Conservation (phyloP, 2,888 invertebrate species). For the Abrostola tripartita region DNA sequence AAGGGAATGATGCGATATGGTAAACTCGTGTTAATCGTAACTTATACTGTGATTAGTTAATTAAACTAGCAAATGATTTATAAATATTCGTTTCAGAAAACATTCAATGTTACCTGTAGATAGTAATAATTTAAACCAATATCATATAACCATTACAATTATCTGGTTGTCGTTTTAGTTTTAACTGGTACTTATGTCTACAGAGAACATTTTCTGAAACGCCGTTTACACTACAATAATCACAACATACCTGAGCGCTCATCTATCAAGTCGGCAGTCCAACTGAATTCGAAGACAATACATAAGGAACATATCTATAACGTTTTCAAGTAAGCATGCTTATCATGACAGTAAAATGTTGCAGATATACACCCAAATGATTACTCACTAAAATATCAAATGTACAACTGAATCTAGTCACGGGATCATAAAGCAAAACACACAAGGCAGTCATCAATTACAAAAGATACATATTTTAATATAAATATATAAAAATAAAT, state of each 20-base stretch:
- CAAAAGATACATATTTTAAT: constrained; percentile 35
- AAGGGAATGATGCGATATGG: constrained; percentile 84
- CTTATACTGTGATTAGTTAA: constrained; percentile 47
- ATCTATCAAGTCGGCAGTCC: constrained; percentile 25
- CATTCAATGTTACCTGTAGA: background rate
- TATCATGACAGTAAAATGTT: background rate
- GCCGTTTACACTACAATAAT: constrained; percentile 42
- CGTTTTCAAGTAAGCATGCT: constrained; percentile 5
- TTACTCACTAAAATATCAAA: constrained; percentile 9
- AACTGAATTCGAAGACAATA: constrained; percentile 28
- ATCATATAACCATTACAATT: too few relatives aligned
- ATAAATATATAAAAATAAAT: constrained; percentile 34
- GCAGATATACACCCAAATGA: constrained; percentile 3
- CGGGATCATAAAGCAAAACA: constrained; percentile 36
- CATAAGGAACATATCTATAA: constrained; percentile 22
- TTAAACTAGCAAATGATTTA: constrained; percentile 49
- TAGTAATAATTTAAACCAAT: too few relatives aligned
- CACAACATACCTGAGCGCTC: constrained; percentile 55
- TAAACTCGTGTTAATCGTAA: constrained; percentile 57
- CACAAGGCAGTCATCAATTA: constrained; percentile 29
- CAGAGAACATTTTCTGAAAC: constrained; percentile 40
- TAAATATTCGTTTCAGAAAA: constrained; percentile 36
- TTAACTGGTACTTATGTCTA: constrained; percentile 14
- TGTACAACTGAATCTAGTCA: constrained; percentile 35
- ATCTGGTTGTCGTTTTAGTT: too few relatives aligned